Evolutionary conservation across 2,113 vertebrate genomes (phyloP).

Genomic region (Xerus inauris): DNA sequence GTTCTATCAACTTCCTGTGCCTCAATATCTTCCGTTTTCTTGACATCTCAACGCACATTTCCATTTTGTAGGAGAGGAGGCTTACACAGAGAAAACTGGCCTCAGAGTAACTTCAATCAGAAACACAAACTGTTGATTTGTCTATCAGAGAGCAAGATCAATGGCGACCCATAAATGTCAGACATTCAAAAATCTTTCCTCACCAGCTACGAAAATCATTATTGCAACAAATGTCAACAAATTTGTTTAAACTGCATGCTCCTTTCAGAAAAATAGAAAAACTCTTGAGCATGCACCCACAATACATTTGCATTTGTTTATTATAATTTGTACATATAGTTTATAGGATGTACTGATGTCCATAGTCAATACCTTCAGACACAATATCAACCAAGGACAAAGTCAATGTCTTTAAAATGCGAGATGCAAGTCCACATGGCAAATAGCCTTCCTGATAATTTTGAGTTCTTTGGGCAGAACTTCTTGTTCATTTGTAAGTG

Average conservation of each 20-base stretch:
- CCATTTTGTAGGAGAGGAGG: not conserved
- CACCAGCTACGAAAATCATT: slow-evolving; percentile 1
- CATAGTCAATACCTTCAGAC: slow-evolving; percentile 42
- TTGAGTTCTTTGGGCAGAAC: slow-evolving; percentile 9
- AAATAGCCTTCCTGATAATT: slow-evolving; percentile 42
- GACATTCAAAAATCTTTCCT: slow-evolving; percentile 36
- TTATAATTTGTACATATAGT: slow-evolving; percentile 13
- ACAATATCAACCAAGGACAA: slow-evolving; percentile 26
- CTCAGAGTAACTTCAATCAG: not conserved
- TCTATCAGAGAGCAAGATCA: not conserved
- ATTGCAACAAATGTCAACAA: not conserved
- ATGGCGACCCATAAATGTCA: not conserved
- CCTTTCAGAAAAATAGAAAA: not conserved
- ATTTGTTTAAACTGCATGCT: not conserved
- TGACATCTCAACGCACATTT: not conserved
- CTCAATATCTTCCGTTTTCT: not conserved
- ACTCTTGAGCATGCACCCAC: not conserved
- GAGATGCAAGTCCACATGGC: not conserved
- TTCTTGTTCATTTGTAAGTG: slow-evolving; percentile 6
- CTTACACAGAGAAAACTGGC: not conserved
- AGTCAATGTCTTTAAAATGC: slow-evolving; percentile 16
- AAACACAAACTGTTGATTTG: not conserved
- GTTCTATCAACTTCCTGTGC: not conserved
- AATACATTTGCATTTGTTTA: not conserved
- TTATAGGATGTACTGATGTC: not conserved